Percentiles rank a stretch among this genome's conserved stretches.
These are phyloP conservation scores for Crossocerus cetratus DNA, from an alignment of 2,888 invertebrate species.

Conservation along the genomic window DNA sequence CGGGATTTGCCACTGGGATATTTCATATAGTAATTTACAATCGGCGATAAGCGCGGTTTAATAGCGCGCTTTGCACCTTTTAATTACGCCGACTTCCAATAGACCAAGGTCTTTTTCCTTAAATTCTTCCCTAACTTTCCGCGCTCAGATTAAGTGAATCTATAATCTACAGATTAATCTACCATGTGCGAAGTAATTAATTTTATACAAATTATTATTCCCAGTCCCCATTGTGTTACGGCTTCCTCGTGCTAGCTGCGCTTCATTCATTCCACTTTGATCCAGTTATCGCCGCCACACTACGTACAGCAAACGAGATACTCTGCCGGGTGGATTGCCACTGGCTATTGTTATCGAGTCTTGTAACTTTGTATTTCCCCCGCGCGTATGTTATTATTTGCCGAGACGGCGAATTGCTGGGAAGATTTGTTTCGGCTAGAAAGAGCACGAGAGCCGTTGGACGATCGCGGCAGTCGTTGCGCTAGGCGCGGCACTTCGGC, in stretches of 20 bases:
- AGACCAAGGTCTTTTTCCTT: not conserved
- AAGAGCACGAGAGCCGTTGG: conserved; percentile 19
- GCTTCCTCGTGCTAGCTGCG: no score
- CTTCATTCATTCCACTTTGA: no score
- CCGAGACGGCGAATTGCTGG: not conserved
- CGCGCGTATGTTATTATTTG: not conserved
- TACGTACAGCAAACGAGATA: no score
- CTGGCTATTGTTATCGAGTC: no score
- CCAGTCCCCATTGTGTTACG: no score
- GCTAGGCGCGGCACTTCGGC: conserved; percentile 55
- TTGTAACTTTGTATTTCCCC: no score
- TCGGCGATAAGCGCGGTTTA: conserved; percentile 32
- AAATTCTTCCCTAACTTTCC: not conserved
- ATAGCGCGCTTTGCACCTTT: conserved; percentile 12
- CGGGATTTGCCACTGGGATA: conserved; percentile 24
- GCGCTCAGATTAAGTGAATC: no score
- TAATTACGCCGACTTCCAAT: conserved; percentile 6
- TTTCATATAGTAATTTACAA: conserved; percentile 35
- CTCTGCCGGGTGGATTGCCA: no score
- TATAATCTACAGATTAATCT: no score
- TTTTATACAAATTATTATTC: no score
- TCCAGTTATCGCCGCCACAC: no score
- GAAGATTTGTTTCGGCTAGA: conserved; percentile 6
- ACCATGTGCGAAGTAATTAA: no score
- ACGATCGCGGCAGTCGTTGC: conserved; percentile 29